Conservation (phyloP, 2,888 invertebrate species). For the Imbricaverruca yamaguchii region DNA sequence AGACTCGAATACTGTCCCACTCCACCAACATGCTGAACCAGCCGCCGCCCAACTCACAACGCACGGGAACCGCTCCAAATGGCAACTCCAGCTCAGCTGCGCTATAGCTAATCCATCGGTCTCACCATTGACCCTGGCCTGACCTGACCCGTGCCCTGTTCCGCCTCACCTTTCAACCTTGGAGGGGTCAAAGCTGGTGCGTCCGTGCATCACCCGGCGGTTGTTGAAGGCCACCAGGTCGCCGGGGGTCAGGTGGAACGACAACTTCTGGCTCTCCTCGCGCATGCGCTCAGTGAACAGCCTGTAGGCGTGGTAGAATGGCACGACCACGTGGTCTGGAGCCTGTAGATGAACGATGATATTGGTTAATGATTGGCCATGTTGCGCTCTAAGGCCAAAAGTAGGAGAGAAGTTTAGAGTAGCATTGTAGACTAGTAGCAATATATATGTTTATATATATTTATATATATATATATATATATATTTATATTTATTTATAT, state of each 20-base stretch:
- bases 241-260: conserved; percentile 40
- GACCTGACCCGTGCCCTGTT: no score
- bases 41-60: no score
- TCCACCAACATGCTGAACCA: no score
- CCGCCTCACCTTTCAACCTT: conserved; percentile 36
- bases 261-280: conserved; percentile 36
- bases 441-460: conserved; percentile 24
- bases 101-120: not conserved
- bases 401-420: not conserved
- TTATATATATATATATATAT: conserved; percentile 23
- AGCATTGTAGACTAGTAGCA: not conserved
- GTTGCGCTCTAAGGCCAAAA: not conserved
- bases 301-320: conserved; percentile 40
- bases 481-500: conserved; percentile 24
- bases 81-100: no score
- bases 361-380: no score
- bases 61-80: no score
- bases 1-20: no score
- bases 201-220: conserved; percentile 39
- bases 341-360: conserved; percentile 25
- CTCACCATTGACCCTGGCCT: no score
- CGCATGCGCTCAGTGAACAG: conserved; percentile 37
- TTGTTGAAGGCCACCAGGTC: conserved; percentile 41
- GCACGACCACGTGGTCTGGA: conserved; percentile 38
- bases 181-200: conserved; percentile 38